Evolutionary conservation across 2,888 invertebrate genomes (phyloP).

Genomic region (Thereva nobilitata): DNA sequence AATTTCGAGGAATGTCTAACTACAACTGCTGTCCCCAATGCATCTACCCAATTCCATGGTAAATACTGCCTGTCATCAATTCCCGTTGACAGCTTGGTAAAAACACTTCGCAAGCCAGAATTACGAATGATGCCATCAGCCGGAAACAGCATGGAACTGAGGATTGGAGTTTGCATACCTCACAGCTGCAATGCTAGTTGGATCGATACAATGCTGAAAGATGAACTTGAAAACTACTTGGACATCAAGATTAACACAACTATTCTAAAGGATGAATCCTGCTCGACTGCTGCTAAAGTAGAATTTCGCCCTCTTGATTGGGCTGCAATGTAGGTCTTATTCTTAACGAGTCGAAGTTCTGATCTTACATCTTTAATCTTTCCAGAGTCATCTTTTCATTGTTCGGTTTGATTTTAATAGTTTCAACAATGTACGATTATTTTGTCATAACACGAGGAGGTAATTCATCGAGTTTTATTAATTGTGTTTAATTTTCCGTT

Average conservation of each 20-base stretch:
- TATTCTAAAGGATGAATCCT: neutral
- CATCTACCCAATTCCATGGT: conserved; percentile 43
- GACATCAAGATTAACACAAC: neutral
- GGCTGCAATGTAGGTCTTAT: conserved; percentile 48
- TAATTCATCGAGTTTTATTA: conserved; percentile 5
- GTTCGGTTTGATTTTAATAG: neutral
- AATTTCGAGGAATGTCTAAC: conserved; percentile 51
- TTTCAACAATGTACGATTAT: conserved; percentile 36
- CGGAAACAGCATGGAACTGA: neutral
- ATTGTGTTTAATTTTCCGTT: neutral
- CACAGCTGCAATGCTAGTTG: conserved; percentile 12
- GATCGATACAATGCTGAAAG: neutral
- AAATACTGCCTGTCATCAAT: conserved; percentile 48
- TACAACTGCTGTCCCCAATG: conserved; percentile 35
- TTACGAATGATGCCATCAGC: neutral
- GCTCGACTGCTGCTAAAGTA: neutral
- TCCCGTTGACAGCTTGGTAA: neutral
- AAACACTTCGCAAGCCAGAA: neutral
- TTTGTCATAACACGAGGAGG: conserved; percentile 24
- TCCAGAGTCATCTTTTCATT: conserved; percentile 16
- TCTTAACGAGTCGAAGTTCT: neutral
- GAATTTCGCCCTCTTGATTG: conserved; percentile 45
- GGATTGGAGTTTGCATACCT: conserved; percentile 32
- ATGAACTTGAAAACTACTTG: neutral
- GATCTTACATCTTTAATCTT: neutral